Conservation (phyloP, 2,113 vertebrate species). For the Actinemys pallida region DNA sequence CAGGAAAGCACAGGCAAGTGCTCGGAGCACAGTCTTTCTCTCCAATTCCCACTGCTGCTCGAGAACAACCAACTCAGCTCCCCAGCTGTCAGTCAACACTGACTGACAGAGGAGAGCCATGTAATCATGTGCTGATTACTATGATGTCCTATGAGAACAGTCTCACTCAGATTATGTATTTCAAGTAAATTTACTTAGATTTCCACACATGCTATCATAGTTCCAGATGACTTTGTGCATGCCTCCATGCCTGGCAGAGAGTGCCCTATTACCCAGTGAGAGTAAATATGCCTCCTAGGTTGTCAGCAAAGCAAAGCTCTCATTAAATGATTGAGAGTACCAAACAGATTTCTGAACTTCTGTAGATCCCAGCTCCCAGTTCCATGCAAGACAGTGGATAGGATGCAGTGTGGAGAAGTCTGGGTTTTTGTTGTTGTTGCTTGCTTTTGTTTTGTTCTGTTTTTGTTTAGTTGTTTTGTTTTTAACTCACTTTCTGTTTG, state of each 20-base stretch:
- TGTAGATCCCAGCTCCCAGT: neutral
- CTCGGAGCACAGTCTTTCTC: neutral
- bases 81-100: neutral
- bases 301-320: neutral
- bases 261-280: neutral
- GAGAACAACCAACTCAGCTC: accelerated
- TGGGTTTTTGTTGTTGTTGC: neutral
- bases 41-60: neutral
- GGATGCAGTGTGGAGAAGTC: neutral
- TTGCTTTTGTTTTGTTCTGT: neutral
- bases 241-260: neutral
- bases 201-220: neutral
- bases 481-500: neutral
- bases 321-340: neutral
- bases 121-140: neutral
- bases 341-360: neutral
- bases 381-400: neutral
- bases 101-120: neutral
- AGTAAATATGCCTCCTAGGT: neutral
- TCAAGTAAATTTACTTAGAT: neutral
- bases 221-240: accelerated
- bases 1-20: neutral
- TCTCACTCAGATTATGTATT: neutral
- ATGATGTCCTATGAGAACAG: neutral
- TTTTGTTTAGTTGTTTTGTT: neutral